Conservation (phyloP, 2,113 vertebrate genomes). For the Telmatochromis sp. region DNA sequence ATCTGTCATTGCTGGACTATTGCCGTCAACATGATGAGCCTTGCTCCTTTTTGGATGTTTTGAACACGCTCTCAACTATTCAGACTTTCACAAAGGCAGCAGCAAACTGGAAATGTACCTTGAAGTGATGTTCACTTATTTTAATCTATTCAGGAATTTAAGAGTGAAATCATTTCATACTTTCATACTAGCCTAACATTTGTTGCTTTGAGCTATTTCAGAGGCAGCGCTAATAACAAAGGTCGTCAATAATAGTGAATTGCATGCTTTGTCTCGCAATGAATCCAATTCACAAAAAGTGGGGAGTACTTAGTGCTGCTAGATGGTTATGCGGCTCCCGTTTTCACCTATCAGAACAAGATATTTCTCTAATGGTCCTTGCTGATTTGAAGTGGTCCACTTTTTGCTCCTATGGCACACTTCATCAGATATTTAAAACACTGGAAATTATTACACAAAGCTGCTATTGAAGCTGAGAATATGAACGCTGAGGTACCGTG, state of each 20-base stretch:
- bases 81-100: not conserved
- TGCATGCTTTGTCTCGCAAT: not conserved
- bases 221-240: not conserved
- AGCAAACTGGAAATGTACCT: not conserved
- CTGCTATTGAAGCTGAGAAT: not conserved
- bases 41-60: not conserved
- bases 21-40: not conserved
- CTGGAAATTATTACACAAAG: constrained; percentile 6
- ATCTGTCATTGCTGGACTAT: not conserved
- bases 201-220: not conserved
- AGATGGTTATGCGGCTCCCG: not conserved
- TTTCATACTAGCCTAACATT: not conserved
- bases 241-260: not conserved
- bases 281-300: not conserved
- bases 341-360: not conserved
- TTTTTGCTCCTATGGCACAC: not conserved
- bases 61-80: not conserved
- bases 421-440: constrained; percentile 46
- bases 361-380: constrained; percentile 41
- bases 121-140: not conserved
- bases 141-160: not conserved
- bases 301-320: not conserved
- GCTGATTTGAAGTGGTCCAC: constrained; percentile 37
- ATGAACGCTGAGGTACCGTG: not conserved
- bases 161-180: not conserved